Percentiles rank a stretch among this genome's conserved stretches.
phyloP scores from a whole-genome alignment of 1,140 invertebrate genomes.

The Plutomurus gul region DNA sequence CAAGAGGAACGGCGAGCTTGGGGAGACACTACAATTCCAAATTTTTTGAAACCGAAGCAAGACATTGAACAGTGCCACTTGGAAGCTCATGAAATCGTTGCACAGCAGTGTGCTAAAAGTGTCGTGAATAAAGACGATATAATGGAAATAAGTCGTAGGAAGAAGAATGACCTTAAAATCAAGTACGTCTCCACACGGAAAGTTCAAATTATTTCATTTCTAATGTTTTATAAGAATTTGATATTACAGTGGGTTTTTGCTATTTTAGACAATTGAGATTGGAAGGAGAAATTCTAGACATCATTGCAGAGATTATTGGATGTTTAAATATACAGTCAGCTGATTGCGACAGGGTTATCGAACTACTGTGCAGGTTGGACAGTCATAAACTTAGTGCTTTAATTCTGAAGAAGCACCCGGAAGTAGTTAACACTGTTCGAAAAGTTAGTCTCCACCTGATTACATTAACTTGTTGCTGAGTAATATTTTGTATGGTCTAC shows the following conservation, averaged over 20 bases:
- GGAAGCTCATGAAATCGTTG: not conserved
- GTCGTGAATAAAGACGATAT: constrained; percentile 14
- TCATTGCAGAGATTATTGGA: constrained; percentile 74
- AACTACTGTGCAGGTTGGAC: constrained; percentile 45
- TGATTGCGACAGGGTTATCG: constrained; percentile 62
- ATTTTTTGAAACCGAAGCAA: not conserved
- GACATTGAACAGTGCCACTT: constrained; percentile 17
- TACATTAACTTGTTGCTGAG: not conserved
- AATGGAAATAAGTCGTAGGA: not conserved
- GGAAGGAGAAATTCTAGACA: constrained; percentile 71
- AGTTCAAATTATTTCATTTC: constrained; percentile 45
- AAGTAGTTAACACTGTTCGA: constrained; percentile 71
- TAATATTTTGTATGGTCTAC: not conserved
- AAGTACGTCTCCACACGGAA: not conserved
- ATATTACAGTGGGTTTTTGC: no score
- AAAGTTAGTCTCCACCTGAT: constrained; percentile 55
- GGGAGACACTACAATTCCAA: not conserved
- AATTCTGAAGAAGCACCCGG: constrained; percentile 84
- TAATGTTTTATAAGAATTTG: no score
- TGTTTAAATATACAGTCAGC: constrained; percentile 68
- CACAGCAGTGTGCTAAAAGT: constrained; percentile 9
- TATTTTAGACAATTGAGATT: constrained; percentile 66
- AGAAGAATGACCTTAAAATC: constrained; percentile 23
- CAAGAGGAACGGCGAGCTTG: constrained; percentile 1
- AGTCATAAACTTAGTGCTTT: constrained; percentile 66